A percentile compares a stretch with the other conserved stretches of the same genome.
These are phyloP conservation scores for Tupaia chinensis DNA, from an alignment of 2,113 vertebrate species.

Conservation along the genomic window DNA sequence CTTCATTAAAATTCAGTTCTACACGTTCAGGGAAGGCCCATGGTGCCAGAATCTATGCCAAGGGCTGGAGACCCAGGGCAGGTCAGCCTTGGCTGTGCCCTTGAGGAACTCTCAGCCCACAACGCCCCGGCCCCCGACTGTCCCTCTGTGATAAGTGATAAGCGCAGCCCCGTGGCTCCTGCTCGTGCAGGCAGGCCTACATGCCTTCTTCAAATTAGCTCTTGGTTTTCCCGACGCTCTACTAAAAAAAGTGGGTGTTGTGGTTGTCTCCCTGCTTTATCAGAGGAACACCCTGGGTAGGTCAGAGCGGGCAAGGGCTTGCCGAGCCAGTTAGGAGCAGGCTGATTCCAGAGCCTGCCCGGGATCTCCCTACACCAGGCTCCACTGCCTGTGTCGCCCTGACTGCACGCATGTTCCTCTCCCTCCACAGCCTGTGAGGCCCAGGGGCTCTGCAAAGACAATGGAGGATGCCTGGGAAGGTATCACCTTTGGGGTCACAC, in stretches of 20 bases:
- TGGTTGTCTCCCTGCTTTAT: not conserved
- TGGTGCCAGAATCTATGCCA: not conserved
- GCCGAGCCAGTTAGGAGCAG: constrained; percentile 44
- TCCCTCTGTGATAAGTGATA: not conserved
- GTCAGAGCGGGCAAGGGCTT: not conserved
- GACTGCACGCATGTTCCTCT: not conserved
- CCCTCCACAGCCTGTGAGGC: not conserved
- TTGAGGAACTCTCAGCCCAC: not conserved
- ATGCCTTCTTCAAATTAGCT: not conserved
- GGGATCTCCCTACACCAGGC: no score
- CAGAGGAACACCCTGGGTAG: not conserved
- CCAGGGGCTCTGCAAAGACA: not conserved
- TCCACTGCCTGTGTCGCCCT: not conserved
- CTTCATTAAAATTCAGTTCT: not conserved
- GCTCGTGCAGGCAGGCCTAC: accelerated
- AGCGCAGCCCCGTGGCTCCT: not conserved
- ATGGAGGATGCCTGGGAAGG: not conserved
- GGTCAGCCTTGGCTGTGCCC: not conserved
- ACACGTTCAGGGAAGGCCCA: not conserved
- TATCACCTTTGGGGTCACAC: not conserved
- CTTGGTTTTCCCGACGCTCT: not conserved
- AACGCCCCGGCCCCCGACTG: not conserved
- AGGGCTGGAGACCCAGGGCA: not conserved
- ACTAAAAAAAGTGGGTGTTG: not conserved
- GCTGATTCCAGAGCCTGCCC: not conserved